phyloP scores from a whole-genome alignment of 1,140 invertebrate species.

The Papilio glaucus region DNA sequence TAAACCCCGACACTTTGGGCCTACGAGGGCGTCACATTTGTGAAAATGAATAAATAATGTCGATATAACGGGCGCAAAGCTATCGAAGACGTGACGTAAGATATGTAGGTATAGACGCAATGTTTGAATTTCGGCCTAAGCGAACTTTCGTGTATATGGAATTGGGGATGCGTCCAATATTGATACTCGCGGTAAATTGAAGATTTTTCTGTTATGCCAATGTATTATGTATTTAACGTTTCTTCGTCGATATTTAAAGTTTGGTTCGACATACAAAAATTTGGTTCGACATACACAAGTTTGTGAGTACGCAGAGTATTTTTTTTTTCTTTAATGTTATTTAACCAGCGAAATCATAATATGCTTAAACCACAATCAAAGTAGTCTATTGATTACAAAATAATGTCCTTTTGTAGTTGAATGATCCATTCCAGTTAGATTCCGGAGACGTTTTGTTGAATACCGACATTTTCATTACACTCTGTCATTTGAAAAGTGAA shows the following conservation, averaged over 20 bases:
- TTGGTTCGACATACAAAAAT: too few species aligned
- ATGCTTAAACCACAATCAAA: background rate
- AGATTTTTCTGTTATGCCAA: background rate
- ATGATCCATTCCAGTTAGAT: constrained; percentile 49
- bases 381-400: constrained; percentile 39
- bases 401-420: constrained; percentile 57
- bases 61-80: constrained; percentile 41
- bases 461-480: constrained; percentile 70
- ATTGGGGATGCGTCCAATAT: background rate
- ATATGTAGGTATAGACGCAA: constrained; percentile 18
- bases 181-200: background rate
- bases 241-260: too few species aligned
- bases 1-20: constrained; percentile 35
- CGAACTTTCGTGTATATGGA: constrained; percentile 26
- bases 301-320: background rate
- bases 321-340: background rate
- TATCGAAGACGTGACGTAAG: constrained; percentile 33
- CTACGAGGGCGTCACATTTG: constrained; percentile 43
- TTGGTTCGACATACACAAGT: background rate
- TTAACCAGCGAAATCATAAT: background rate
- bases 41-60: constrained; percentile 51
- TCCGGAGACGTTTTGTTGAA: constrained; percentile 50
- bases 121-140: constrained; percentile 20
- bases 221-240: background rate
- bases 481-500: constrained; percentile 68